phyloP scores from a whole-genome alignment of 2,888 invertebrate genomes.

The Drosophila quinaria region DNA sequence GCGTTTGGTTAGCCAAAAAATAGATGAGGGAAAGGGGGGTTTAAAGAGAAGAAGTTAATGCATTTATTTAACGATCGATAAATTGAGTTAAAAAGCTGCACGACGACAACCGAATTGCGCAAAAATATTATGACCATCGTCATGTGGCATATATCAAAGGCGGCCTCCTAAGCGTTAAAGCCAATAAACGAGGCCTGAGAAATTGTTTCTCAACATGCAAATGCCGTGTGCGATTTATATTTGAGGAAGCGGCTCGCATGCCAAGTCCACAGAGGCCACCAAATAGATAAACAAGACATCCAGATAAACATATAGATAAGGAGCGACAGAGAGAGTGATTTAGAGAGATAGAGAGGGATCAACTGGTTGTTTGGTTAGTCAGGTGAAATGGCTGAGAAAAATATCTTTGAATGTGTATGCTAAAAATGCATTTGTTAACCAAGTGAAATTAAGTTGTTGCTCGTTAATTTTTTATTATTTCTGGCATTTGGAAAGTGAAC shows the following conservation, averaged over 20 bases:
- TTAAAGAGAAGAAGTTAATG: constrained; percentile 56
- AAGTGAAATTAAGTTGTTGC: constrained; percentile 75
- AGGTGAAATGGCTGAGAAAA: constrained; percentile 75
- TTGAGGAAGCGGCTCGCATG: constrained; percentile 81
- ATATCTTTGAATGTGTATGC: constrained; percentile 51
- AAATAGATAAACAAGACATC: constrained; percentile 50
- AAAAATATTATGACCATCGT: constrained; percentile 83
- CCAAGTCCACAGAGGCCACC: constrained; percentile 43
- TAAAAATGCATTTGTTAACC: constrained; percentile 61
- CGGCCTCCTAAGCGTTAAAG: constrained; percentile 60
- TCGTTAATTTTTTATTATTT: constrained; percentile 49
- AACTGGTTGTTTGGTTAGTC: constrained; percentile 39
- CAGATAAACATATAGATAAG: constrained; percentile 47
- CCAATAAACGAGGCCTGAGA: constrained; percentile 65
- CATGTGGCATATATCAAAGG: constrained; percentile 78
- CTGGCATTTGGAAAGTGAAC: constrained; percentile 70
- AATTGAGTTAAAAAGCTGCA: constrained; percentile 70
- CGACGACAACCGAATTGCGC: constrained; percentile 84
- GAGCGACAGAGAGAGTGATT: constrained; percentile 8
- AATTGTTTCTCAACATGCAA: constrained; percentile 82
- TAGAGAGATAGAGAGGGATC: constrained; percentile 21
- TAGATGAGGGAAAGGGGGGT: too few species aligned
- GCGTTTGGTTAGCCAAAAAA: constrained; percentile 33
- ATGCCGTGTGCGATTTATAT: constrained; percentile 79
- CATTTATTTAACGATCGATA: constrained; percentile 77